Conservation (phyloP, 1,140 invertebrate genomes). For the Drosophila azteca region DNA sequence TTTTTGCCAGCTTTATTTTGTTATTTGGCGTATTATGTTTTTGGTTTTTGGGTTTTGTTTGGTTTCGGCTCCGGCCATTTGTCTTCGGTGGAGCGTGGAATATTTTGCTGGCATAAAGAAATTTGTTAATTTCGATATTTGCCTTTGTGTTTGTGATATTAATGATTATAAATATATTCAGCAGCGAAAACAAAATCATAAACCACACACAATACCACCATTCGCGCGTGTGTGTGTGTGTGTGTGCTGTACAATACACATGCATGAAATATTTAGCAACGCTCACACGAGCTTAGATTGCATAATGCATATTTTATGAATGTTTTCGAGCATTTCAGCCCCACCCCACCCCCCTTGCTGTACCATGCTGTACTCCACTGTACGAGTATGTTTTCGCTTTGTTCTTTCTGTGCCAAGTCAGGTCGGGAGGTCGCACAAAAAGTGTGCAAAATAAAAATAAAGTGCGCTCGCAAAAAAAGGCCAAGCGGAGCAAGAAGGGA, state of each 20-base stretch:
- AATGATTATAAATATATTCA: slow-evolving; percentile 60
- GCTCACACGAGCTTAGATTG: slow-evolving; percentile 84
- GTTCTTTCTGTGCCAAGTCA: slow-evolving; percentile 45
- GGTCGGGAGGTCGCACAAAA: slow-evolving; percentile 60
- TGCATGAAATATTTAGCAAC: slow-evolving; percentile 80
- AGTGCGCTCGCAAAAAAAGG: slow-evolving; percentile 45
- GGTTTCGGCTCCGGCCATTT: slow-evolving; percentile 60
- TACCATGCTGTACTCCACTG: neutral
- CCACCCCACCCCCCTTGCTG: neutral
- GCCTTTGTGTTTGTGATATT: slow-evolving; percentile 58
- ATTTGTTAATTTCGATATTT: slow-evolving; percentile 71
- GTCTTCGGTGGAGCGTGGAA: slow-evolving; percentile 76
- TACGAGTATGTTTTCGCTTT: slow-evolving; percentile 22
- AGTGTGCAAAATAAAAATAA: slow-evolving; percentile 71
- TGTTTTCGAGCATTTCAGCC: slow-evolving; percentile 55
- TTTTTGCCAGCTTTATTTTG: slow-evolving; percentile 13
- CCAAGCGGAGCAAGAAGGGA: neutral
- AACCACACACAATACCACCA: slow-evolving; percentile 56
- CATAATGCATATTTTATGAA: slow-evolving; percentile 83
- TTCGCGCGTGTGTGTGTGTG: slow-evolving; percentile 34
- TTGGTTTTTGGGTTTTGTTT: neutral
- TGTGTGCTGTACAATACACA: slow-evolving; percentile 63
- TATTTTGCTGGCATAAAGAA: slow-evolving; percentile 74
- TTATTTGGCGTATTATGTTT: neutral
- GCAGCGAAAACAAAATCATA: slow-evolving; percentile 66